Evolutionary conservation across 2,113 vertebrate species (phyloP).

Genomic region (Glaucidium brasilianum): DNA sequence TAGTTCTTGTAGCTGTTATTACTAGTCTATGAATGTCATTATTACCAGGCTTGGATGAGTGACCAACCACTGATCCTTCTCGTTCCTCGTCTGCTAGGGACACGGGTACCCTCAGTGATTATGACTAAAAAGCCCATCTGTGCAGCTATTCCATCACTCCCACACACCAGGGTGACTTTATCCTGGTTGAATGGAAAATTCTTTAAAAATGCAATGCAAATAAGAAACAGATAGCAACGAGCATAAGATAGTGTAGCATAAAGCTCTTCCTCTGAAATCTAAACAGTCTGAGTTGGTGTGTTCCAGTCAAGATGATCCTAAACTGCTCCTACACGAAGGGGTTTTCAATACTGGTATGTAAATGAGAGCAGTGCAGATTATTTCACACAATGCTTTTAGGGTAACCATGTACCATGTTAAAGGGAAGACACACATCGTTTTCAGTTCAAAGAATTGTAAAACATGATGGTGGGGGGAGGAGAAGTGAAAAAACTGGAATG

Average conservation of each 20-base stretch:
- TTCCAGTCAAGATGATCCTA: background rate
- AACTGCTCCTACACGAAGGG: background rate
- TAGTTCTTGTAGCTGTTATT: background rate
- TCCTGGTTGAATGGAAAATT: background rate
- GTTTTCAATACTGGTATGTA: background rate
- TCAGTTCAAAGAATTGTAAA: background rate
- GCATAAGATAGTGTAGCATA: background rate
- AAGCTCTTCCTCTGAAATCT: background rate
- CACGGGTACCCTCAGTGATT: background rate
- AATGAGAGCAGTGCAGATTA: background rate
- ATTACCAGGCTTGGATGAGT: background rate
- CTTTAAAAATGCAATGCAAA: conserved; percentile 21
- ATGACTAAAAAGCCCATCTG: conserved; percentile 12
- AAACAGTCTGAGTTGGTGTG: background rate
- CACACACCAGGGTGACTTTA: conserved; percentile 13
- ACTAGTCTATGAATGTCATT: background rate
- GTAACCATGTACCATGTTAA: background rate
- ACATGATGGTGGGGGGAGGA: background rate
- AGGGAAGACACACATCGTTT: background rate
- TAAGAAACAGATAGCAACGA: background rate
- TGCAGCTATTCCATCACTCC: conserved; percentile 35
- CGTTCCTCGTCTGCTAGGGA: background rate
- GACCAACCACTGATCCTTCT: background rate
- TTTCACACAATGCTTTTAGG: background rate
- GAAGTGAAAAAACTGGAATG: background rate